phyloP scores from a whole-genome alignment of 2,797 vertebrate genomes.

The Sebastes itinus region DNA sequence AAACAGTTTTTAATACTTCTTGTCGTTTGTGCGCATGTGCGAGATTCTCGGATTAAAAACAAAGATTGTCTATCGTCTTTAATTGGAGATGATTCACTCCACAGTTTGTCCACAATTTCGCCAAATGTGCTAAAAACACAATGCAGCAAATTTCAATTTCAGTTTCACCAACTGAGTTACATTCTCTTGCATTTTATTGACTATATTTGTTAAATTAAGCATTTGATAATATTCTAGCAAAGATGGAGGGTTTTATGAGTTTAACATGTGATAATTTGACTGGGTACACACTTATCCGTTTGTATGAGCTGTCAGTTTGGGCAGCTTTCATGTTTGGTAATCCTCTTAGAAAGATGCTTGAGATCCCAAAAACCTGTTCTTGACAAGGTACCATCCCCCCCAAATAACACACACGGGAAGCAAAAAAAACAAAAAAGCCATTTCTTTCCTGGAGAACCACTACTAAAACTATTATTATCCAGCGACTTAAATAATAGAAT shows the following conservation, averaged over 20 bases:
- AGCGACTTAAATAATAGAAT: neutral
- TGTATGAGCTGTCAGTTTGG: too few species aligned
- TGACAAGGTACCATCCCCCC: neutral
- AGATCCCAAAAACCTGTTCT: neutral
- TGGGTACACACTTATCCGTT: rapidly evolving
- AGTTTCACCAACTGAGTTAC: neutral
- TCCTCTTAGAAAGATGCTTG: neutral
- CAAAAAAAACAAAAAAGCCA: neutral
- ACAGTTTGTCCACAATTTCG: neutral
- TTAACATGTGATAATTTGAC: too few species aligned
- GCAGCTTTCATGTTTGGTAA: too few species aligned
- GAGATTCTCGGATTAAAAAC: neutral
- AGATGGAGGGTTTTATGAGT: neutral
- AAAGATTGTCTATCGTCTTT: constrained; percentile 4
- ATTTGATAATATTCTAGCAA: neutral
- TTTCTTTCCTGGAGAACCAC: neutral
- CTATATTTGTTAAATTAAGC: neutral
- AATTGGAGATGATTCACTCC: neutral
- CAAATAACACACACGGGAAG: neutral
- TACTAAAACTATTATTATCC: neutral
- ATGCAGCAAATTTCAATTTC: neutral
- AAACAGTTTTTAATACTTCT: neutral
- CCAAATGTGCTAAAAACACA: neutral
- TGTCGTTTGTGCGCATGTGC: neutral
- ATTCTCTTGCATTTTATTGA: neutral